phyloP scores from a whole-genome alignment of 2,797 vertebrate species.

The Mormyrus proboscirostris region DNA sequence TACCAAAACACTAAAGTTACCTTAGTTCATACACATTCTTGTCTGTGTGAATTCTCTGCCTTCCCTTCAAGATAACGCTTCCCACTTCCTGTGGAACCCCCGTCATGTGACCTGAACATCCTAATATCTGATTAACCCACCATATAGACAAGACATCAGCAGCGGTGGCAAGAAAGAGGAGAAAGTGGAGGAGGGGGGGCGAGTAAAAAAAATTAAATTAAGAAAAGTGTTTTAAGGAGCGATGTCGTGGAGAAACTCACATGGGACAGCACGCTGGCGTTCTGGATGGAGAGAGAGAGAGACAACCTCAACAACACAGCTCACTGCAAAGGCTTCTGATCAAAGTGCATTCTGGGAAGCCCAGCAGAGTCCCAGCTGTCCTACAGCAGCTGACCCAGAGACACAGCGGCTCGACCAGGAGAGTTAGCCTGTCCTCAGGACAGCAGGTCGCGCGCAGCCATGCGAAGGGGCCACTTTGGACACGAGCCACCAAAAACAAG shows the following conservation, averaged over 20 bases:
- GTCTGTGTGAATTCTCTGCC: slow-evolving; percentile 60
- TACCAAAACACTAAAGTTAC: not conserved
- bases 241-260: slow-evolving; percentile 62
- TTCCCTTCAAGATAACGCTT: not conserved
- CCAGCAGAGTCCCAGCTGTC: not conserved
- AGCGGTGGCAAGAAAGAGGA: slow-evolving; percentile 12
- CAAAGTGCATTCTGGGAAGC: not conserved
- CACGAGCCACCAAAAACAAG: not conserved
- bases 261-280: slow-evolving; percentile 70
- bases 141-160: slow-evolving; percentile 31
- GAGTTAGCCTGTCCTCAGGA: not conserved
- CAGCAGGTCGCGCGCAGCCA: not conserved
- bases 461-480: not conserved
- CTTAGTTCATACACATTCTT: slow-evolving; percentile 32
- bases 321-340: not conserved
- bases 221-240: slow-evolving; percentile 29
- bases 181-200: slow-evolving; percentile 33
- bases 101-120: slow-evolving; percentile 41
- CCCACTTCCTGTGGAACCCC: slow-evolving; percentile 37
- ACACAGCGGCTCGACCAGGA: not conserved
- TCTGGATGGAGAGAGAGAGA: slow-evolving; percentile 63
- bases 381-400: not conserved
- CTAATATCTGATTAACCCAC: slow-evolving; percentile 36
- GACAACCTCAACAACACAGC: slow-evolving; percentile 34
- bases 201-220: slow-evolving; percentile 33